Conservation (phyloP, 2,113 vertebrate species). For the Strigops habroptila region DNA sequence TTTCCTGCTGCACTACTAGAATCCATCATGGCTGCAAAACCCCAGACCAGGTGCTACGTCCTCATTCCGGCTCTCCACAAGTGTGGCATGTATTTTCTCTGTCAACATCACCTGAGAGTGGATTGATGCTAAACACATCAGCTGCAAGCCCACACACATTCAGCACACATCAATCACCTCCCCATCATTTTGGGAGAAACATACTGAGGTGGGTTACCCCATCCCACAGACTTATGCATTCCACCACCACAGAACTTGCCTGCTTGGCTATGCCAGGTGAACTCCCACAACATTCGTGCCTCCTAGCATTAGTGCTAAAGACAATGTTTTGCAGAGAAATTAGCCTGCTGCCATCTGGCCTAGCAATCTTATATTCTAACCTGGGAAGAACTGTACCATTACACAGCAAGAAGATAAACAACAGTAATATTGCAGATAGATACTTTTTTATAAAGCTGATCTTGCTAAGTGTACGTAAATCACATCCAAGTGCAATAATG, state of each 20-base stretch:
- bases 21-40: background rate
- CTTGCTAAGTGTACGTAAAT: background rate
- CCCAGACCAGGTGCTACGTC: fast-evolving
- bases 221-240: background rate
- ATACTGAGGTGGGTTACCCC: background rate
- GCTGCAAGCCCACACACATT: background rate
- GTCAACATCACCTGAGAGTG: background rate
- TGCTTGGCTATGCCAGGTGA: background rate
- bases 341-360: background rate
- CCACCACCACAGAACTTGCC: background rate
- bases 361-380: background rate
- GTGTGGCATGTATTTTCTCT: background rate
- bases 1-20: background rate
- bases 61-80: background rate
- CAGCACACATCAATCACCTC: background rate
- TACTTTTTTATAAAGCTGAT: background rate
- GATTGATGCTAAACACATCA: background rate
- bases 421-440: background rate
- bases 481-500: background rate
- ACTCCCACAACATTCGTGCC: background rate
- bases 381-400: background rate
- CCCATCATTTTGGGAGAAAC: background rate
- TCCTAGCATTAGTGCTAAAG: background rate
- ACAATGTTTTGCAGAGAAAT: background rate
- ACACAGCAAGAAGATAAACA: background rate